Percentiles rank a stretch among this genome's conserved stretches.
Evolutionary conservation across 2,113 vertebrate genomes (phyloP).

Genomic region (Ochotona princeps): DNA sequence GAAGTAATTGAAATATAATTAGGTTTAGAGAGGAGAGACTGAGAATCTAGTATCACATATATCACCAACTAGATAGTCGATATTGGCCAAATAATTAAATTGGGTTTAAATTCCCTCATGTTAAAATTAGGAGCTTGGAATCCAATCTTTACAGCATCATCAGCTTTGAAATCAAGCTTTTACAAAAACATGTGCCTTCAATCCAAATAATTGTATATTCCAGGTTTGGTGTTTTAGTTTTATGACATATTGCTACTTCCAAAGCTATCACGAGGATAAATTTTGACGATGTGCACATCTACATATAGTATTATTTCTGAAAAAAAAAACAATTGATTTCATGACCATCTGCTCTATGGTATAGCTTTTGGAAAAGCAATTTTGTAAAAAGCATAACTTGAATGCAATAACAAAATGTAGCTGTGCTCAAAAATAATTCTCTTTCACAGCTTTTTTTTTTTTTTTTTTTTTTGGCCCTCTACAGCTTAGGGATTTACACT

Average conservation of each 20-base stretch:
- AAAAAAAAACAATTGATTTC: slow-evolving; percentile 39
- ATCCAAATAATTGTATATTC: not conserved
- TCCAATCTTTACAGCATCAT: not conserved
- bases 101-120: not conserved
- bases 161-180: not conserved
- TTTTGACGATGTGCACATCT: not conserved
- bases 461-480: not conserved
- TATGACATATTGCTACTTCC: not conserved
- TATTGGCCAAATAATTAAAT: not conserved
- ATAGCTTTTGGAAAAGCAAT: not conserved
- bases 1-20: not conserved
- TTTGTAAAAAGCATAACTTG: not conserved
- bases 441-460: not conserved
- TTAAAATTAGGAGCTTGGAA: not conserved
- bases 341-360: not conserved
- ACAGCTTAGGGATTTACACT: not conserved
- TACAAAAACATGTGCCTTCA: not conserved
- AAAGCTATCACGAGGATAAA: not conserved
- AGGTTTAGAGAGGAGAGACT: not conserved
- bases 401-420: not conserved
- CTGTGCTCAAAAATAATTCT: not conserved
- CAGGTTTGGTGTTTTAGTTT: not conserved
- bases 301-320: not conserved
- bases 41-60: not conserved
- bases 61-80: not conserved